phyloP scores from a whole-genome alignment of 2,113 vertebrate species.

The Terrapene triunguis region DNA sequence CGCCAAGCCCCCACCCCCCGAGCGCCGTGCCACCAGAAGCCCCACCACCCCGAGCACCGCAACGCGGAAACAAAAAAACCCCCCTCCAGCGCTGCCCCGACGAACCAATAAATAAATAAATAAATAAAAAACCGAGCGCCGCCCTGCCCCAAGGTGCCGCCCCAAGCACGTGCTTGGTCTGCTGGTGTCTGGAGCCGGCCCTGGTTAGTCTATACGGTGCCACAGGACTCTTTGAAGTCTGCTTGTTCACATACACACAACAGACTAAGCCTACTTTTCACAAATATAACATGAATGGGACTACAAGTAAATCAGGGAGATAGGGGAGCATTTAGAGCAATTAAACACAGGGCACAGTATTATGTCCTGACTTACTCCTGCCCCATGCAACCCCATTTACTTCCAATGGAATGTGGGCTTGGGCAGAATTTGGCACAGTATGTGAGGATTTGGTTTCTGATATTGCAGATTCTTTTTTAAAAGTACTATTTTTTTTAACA shows the following conservation, averaged over 20 bases:
- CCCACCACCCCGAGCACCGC: no score
- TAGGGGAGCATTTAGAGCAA: not conserved
- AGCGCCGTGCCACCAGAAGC: no score
- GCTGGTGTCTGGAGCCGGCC: no score
- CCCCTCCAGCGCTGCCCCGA: no score
- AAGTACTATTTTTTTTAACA: not conserved
- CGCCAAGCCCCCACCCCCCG: no score
- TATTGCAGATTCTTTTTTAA: not conserved
- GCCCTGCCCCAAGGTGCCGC: no score
- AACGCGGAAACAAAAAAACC: no score
- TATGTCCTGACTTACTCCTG: accelerated
- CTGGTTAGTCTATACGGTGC: no score
- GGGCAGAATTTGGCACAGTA: accelerated
- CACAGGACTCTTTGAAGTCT: not conserved
- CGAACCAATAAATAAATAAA: no score
- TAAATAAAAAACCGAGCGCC: no score
- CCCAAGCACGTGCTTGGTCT: no score
- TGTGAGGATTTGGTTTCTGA: accelerated
- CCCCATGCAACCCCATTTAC: not conserved
- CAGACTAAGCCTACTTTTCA: not conserved
- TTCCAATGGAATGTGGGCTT: not conserved
- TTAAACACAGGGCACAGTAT: not conserved
- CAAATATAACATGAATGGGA: not conserved
- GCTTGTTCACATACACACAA: accelerated
- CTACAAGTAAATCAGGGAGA: accelerated